Percentiles rank a stretch among this genome's conserved stretches.
phyloP scores from a whole-genome alignment of 2,797 vertebrate species.

The Leontopithecus rosalia region DNA sequence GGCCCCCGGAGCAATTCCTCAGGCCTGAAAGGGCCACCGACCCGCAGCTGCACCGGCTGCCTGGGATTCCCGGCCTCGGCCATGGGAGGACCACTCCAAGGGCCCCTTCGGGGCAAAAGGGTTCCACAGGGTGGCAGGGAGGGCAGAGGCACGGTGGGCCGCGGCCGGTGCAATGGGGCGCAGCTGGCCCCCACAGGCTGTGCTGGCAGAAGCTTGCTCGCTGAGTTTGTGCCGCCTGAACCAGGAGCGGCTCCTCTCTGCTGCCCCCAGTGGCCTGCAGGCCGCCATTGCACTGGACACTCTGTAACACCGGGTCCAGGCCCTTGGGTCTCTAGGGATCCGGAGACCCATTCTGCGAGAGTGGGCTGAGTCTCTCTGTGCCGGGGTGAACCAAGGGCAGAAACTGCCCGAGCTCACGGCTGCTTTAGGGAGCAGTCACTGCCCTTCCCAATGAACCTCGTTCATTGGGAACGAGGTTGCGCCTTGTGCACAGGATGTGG shows the following conservation, averaged over 20 bases:
- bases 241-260: too few species aligned
- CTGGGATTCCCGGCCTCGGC: neutral
- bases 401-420: too few species aligned
- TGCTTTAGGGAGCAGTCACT: neutral
- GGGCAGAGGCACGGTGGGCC: neutral
- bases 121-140: neutral
- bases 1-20: slow-evolving; percentile 77
- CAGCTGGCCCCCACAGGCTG: neutral
- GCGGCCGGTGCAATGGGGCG: neutral
- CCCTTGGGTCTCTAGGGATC: neutral
- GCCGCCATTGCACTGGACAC: too few species aligned
- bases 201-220: neutral
- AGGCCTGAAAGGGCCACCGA: slow-evolving; percentile 68
- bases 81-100: neutral
- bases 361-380: neutral
- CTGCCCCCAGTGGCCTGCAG: too few species aligned
- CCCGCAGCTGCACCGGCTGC: neutral
- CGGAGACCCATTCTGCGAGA: neutral
- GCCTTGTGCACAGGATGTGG: too few species aligned
- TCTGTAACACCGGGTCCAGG: neutral
- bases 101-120: neutral
- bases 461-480: neutral
- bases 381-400: neutral
- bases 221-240: neutral
- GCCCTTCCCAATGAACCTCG: neutral